Conservation (phyloP, 2,797 vertebrate genomes). For the Falco concolor region DNA sequence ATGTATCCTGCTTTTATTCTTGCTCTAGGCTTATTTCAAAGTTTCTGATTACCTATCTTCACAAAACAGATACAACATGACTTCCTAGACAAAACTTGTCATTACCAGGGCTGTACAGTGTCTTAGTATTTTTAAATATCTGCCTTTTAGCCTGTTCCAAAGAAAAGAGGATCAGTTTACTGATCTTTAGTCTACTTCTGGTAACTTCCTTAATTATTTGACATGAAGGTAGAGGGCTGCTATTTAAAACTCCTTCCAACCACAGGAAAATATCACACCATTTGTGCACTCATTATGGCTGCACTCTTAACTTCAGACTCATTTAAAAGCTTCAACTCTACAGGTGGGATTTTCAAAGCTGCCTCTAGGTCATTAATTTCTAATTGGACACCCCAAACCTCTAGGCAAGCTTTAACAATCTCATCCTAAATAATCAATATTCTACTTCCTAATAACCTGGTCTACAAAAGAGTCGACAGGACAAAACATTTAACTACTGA, state of each 20-base stretch:
- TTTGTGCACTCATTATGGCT: slow-evolving; percentile 34
- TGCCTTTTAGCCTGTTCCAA: background rate
- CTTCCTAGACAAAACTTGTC: background rate
- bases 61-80: background rate
- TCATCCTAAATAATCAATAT: slow-evolving; percentile 60
- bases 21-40: background rate
- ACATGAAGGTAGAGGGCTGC: slow-evolving; percentile 4
- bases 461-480: slow-evolving; percentile 49
- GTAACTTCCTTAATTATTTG: slow-evolving; percentile 39
- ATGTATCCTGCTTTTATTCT: background rate
- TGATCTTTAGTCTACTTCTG: slow-evolving; percentile 20
- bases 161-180: background rate
- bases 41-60: background rate
- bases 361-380: slow-evolving; percentile 51
- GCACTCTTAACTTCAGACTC: slow-evolving; percentile 40
- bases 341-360: slow-evolving; percentile 62
- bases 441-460: slow-evolving; percentile 55
- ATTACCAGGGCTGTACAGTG: background rate
- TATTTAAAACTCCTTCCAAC: slow-evolving; percentile 21
- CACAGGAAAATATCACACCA: slow-evolving; percentile 52
- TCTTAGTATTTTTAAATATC: background rate
- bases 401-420: slow-evolving; percentile 35
- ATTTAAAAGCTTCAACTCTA: slow-evolving; percentile 60
- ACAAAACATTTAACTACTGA: slow-evolving; percentile 50
- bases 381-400: slow-evolving; percentile 45